Evolutionary conservation across 2,113 vertebrate genomes (phyloP).

Genomic region (Platysteira castanea): DNA sequence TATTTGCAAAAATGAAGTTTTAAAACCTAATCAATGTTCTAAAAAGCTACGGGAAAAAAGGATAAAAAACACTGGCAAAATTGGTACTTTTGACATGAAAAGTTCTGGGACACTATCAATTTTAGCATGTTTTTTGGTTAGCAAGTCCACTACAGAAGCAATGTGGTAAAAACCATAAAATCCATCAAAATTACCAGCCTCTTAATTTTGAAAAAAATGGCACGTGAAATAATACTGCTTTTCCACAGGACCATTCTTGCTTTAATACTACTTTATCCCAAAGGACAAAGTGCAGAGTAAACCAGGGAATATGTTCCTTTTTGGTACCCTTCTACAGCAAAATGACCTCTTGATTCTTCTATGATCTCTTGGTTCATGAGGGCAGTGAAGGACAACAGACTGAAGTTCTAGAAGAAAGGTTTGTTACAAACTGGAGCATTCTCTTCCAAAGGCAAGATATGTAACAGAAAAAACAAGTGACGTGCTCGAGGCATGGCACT

Average conservation of each 20-base stretch:
- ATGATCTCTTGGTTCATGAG: neutral
- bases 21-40: neutral
- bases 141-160: neutral
- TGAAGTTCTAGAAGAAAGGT: neutral
- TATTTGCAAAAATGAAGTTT: neutral
- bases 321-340: neutral
- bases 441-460: neutral
- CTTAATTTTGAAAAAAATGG: neutral
- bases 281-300: neutral
- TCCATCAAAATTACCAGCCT: neutral
- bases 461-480: neutral
- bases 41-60: neutral
- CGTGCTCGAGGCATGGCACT: rapidly evolving
- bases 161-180: neutral
- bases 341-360: neutral
- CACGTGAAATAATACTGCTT: neutral
- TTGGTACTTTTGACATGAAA: neutral
- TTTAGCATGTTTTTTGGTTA: neutral
- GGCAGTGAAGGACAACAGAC: neutral
- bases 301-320: neutral
- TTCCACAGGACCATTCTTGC: neutral
- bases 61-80: neutral
- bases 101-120: neutral
- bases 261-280: neutral
- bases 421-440: neutral